A percentile compares a stretch with the other conserved stretches of the same genome.
phyloP scores from a whole-genome alignment of 2,797 vertebrate species.

The Anabas testudineus region DNA sequence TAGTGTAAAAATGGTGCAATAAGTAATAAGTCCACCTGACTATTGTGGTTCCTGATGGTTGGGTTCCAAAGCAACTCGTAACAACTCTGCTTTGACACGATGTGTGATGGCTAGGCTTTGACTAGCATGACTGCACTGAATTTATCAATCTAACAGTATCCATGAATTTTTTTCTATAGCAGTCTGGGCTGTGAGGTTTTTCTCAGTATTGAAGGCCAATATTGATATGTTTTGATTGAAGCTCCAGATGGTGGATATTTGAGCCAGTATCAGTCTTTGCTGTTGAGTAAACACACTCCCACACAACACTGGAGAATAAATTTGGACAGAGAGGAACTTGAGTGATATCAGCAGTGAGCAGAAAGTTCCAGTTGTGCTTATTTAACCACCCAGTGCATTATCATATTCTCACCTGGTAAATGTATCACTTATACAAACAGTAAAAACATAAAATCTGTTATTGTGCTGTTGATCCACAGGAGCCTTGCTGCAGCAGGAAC shows the following conservation, averaged over 20 bases:
- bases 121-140: conserved; percentile 5
- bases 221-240: conserved; percentile 62
- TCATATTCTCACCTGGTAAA: not conserved
- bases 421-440: not conserved
- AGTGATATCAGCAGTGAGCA: conserved; percentile 4
- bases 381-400: conserved; percentile 1
- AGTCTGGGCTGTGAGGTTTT: conserved; percentile 24
- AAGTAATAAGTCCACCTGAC: not conserved
- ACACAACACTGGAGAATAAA: conserved; percentile 43
- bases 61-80: not conserved
- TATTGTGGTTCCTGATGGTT: not conserved
- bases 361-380: not conserved
- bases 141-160: conserved; percentile 10
- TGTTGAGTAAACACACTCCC: conserved; percentile 40
- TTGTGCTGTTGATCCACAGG: conserved; percentile 54
- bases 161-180: conserved; percentile 42
- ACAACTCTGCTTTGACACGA: not conserved
- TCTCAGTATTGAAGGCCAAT: conserved; percentile 17
- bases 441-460: not conserved
- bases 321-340: conserved; percentile 18
- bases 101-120: not conserved
- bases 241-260: conserved; percentile 53
- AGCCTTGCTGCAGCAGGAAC: conserved; percentile 63
- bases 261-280: conserved; percentile 23
- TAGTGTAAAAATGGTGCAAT: not conserved